A percentile compares a stretch with the other conserved stretches of the same genome.
Conservation (phyloP, 2,888 invertebrate genomes). For the Corythucha ciliata region DNA sequence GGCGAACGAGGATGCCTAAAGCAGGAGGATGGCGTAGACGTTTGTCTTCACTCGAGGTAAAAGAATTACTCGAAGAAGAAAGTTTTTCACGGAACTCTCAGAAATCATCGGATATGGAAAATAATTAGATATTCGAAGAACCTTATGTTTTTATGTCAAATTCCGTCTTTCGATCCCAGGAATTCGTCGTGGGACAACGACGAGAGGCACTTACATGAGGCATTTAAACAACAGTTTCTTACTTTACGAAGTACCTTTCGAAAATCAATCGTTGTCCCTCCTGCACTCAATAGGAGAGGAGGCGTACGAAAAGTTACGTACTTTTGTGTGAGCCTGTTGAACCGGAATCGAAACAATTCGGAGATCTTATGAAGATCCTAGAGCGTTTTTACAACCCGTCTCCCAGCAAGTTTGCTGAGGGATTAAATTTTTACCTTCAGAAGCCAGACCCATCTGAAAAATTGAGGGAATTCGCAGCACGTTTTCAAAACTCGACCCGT, state of each 20-base stretch:
- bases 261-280: constrained; percentile 1
- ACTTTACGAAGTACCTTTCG: neutral
- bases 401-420: constrained; percentile 7
- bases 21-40: too few relatives aligned
- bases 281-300: constrained; percentile 9
- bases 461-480: constrained; percentile 3
- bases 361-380: neutral
- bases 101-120: too few relatives aligned
- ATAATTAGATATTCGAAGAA: too few relatives aligned
- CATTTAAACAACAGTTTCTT: neutral
- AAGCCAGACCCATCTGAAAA: neutral
- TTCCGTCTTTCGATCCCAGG: neutral
- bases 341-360: constrained; percentile 4
- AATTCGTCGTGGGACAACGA: constrained; percentile 4
- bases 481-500: neutral
- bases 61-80: too few relatives aligned
- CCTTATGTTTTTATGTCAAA: too few relatives aligned
- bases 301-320: constrained; percentile 6
- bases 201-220: constrained; percentile 13
- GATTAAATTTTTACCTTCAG: constrained; percentile 2
- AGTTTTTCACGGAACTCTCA: too few relatives aligned
- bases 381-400: neutral
- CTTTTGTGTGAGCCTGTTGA: constrained; percentile 11
- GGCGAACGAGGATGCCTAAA: too few relatives aligned
- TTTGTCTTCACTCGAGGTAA: too few relatives aligned